Percentiles rank a stretch among this genome's conserved stretches.
Conservation (phyloP, 2,797 vertebrate genomes). For the Lepilemur ruficaudatus region DNA sequence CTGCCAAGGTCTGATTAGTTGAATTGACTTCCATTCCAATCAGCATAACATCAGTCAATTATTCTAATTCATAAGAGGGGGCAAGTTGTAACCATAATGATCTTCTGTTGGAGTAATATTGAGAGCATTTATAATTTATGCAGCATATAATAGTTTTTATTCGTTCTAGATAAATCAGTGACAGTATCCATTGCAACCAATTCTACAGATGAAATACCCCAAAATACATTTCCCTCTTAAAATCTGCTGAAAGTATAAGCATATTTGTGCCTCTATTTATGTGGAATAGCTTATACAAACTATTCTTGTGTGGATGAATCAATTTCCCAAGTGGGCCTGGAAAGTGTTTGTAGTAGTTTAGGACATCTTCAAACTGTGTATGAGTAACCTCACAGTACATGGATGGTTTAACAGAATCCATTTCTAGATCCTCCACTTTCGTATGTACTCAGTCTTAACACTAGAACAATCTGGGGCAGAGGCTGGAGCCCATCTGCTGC, state of each 20-base stretch:
- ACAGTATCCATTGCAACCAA: background rate
- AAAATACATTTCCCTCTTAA: background rate
- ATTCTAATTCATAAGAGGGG: background rate
- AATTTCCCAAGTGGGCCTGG: background rate
- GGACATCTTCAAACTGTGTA: background rate
- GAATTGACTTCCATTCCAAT: conserved; percentile 18
- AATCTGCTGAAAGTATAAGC: background rate
- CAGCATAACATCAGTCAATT: background rate
- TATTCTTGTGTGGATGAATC: background rate
- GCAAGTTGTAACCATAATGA: background rate
- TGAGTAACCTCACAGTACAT: background rate
- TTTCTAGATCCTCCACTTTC: background rate
- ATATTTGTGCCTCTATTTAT: background rate
- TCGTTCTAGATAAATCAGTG: conserved; percentile 37
- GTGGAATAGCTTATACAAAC: background rate
- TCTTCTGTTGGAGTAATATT: background rate
- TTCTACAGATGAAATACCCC: conserved; percentile 13
- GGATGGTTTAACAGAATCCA: background rate
- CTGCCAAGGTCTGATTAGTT: conserved; percentile 7
- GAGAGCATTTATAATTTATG: conserved; percentile 32
- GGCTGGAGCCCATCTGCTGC: background rate
- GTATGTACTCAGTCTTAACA: background rate
- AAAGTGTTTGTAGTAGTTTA: background rate
- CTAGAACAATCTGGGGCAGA: background rate
- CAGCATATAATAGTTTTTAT: conserved; percentile 3